These are phyloP conservation scores for Palythoa grandis DNA, from an alignment of 92 coral and sea anemone species.

Conservation along the genomic window DNA sequence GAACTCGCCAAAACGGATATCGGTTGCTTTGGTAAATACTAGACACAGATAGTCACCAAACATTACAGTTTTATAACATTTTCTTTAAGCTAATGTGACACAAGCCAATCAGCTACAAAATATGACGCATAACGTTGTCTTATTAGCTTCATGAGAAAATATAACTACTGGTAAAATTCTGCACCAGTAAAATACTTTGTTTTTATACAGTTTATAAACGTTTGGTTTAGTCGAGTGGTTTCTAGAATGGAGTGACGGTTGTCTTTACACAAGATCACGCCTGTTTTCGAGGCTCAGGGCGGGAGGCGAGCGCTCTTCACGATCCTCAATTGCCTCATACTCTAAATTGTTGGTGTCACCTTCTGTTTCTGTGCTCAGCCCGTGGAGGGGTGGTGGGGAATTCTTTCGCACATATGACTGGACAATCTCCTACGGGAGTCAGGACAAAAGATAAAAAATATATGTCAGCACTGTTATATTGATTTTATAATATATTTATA, in stretches of 20 bases:
- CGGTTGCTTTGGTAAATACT: too few relatives aligned
- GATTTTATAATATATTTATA: constrained; percentile 40
- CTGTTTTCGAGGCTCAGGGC: neutral
- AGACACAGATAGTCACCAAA: too few relatives aligned
- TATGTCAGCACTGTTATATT: neutral
- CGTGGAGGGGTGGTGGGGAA: constrained; percentile 56
- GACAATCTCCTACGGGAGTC: constrained; percentile 56
- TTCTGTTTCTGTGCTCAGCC: constrained; percentile 57
- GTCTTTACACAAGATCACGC: neutral
- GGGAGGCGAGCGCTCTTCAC: neutral
- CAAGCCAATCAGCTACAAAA: too few relatives aligned
- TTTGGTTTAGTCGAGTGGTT: too few relatives aligned
- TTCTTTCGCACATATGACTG: constrained; percentile 66
- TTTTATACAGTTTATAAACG: too few relatives aligned
- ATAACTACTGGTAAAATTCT: too few relatives aligned
- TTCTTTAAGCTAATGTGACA: too few relatives aligned
- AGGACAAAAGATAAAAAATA: neutral
- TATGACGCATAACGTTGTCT: too few relatives aligned
- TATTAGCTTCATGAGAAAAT: too few relatives aligned
- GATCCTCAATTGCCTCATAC: constrained; percentile 8
- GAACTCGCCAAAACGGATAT: too few relatives aligned
- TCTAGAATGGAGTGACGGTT: neutral
- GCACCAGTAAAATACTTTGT: too few relatives aligned
- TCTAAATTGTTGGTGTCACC: neutral
- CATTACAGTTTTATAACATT: too few relatives aligned